Evolutionary conservation across 1,140 invertebrate genomes (phyloP).

Genomic region (Homalodisca vitripennis): DNA sequence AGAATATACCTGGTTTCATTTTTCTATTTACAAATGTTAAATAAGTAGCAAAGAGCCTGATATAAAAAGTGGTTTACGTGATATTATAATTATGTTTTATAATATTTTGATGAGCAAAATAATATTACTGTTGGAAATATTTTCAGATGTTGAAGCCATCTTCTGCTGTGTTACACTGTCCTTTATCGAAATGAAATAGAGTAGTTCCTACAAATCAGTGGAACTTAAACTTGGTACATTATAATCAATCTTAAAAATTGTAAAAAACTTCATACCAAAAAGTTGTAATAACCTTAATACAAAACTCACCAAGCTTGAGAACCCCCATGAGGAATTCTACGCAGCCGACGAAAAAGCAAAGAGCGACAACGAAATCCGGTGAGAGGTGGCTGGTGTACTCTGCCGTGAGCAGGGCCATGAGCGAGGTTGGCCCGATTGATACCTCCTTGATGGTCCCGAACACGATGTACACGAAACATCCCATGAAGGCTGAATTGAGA

Average conservation of each 20-base stretch:
- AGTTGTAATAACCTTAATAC: no score
- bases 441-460: constrained; percentile 91
- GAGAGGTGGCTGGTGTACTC: constrained; percentile 71
- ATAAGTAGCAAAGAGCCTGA: no score
- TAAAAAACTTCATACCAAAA: not conserved
- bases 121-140: no score
- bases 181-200: no score
- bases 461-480: constrained; percentile 80
- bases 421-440: constrained; percentile 84
- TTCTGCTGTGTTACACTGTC: no score
- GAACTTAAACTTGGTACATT: not conserved
- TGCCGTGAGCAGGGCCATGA: constrained; percentile 78
- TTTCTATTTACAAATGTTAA: no score
- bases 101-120: no score
- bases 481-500: constrained; percentile 68
- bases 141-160: no score
- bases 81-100: no score
- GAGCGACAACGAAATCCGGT: constrained; percentile 72
- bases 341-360: constrained; percentile 73
- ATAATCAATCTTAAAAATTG: not conserved
- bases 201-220: no score
- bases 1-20: no score
- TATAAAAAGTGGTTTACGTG: no score
- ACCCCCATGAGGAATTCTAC: constrained; percentile 77
- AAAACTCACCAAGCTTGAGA: constrained; percentile 65